These are phyloP conservation scores for Epizoanthus ramosus DNA, from an alignment of 92 coral and sea anemone genomes.

Conservation along the genomic window DNA sequence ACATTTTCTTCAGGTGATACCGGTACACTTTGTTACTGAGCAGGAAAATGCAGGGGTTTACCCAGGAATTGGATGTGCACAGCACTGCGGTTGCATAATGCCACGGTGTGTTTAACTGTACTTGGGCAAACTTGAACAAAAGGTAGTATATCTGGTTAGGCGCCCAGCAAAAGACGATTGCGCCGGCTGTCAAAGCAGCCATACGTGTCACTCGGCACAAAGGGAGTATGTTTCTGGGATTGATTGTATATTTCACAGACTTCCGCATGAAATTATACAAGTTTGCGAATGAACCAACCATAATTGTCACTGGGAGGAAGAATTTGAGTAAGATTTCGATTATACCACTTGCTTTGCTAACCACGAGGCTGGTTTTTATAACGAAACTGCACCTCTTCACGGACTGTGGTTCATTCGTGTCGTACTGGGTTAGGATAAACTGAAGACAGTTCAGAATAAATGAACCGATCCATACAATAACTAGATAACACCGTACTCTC, in stretches of 20 bases:
- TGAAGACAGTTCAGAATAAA: slow-evolving; percentile 64
- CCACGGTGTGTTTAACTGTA: slow-evolving; percentile 62
- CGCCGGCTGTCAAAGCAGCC: slow-evolving; percentile 75
- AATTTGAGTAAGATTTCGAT: slow-evolving; percentile 57
- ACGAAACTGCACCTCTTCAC: slow-evolving; percentile 26
- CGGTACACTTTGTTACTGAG: slow-evolving; percentile 63
- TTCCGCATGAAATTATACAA: slow-evolving; percentile 53
- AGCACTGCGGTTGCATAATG: slow-evolving; percentile 58
- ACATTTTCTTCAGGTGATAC: slow-evolving; percentile 41
- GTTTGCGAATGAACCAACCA: slow-evolving; percentile 41
- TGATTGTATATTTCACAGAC: slow-evolving; percentile 24
- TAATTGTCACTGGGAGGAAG: slow-evolving; percentile 34
- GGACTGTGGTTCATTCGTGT: background rate
- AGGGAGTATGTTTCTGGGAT: slow-evolving; percentile 34
- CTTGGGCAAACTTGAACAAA: slow-evolving; percentile 64
- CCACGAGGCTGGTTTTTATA: slow-evolving; percentile 16
- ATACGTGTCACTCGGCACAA: slow-evolving; percentile 68
- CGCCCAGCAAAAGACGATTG: slow-evolving; percentile 73
- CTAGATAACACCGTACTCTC: slow-evolving; percentile 58
- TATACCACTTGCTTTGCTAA: slow-evolving; percentile 48
- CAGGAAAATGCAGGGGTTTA: slow-evolving; percentile 72
- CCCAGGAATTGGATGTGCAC: slow-evolving; percentile 62
- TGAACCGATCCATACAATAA: slow-evolving; percentile 60
- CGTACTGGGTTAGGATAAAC: slow-evolving; percentile 53
- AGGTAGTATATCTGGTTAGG: slow-evolving; percentile 76